Evolutionary conservation across 2,888 invertebrate genomes (phyloP), one percentile per base, ranked within the genome.

Genomic region (Melanophora roralis): DNA sequence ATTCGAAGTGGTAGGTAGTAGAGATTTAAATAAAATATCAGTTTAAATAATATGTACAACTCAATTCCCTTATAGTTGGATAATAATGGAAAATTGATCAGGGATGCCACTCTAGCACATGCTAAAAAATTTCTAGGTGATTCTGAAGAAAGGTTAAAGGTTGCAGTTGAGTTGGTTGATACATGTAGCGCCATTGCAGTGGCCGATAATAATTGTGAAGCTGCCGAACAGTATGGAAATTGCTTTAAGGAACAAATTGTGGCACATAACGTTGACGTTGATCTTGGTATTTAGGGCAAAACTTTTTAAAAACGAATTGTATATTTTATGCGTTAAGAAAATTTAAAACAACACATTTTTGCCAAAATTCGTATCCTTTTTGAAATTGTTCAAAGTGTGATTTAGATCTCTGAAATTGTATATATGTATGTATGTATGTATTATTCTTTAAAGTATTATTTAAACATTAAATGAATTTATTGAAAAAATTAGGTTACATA

Each of bases 171-270:
- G 67, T 84, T 88, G 8, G 80, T 83, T 0, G 84, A 85, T 16
- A 62, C 45, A 3, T 88, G 88, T 60, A 75, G 68, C 1, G 78
- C 49, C 0, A 79, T 85, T 27, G 12, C 43, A 2, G 85, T 87
- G 12, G 76, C 85, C 0, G 82, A 74, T 16, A 85, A 88, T 71
- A 85, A 84, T 19, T 88, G 88, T 60, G 88, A 88, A 47, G 88
- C 88, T 1, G 87, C 88, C 23, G 88, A 84, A 38, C 57, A 67
- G 1, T 88, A 87, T 53, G 72, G 84, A 12, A 53, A 60, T 27
- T 88, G 88, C 64, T 85, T 88, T 38, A 81, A 77, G 34, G 27
- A 74, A 1, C 84, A 87, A 67, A 84, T 83, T 11, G 6, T 14
- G 0, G 83, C 85, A 6, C 85, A 64, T 62, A 86, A 87, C 3